phyloP scores from a whole-genome alignment of 2,888 invertebrate genomes.

The Tortricodes alternella region DNA sequence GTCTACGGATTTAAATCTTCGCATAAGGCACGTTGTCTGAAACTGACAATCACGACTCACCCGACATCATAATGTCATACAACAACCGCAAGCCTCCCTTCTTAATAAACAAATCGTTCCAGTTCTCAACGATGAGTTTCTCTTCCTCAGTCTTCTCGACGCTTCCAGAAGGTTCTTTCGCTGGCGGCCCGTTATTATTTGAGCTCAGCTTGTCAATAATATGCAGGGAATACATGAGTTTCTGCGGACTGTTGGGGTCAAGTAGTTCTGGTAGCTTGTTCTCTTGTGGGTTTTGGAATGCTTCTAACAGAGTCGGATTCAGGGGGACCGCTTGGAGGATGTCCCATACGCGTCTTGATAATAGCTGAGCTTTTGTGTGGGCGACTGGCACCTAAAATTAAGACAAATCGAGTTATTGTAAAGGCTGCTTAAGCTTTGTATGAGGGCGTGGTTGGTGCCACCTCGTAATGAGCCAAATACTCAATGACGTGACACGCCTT shows the following conservation, averaged over 20 bases:
- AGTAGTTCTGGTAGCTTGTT: slow-evolving; percentile 88
- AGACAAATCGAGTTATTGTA: background rate
- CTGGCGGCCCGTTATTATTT: slow-evolving; percentile 53
- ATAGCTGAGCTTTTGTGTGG: slow-evolving; percentile 93
- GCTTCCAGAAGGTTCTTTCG: slow-evolving; percentile 53
- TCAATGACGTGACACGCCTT: too few relatives aligned
- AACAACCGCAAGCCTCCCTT: slow-evolving; percentile 94
- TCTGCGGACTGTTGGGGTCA: slow-evolving; percentile 95
- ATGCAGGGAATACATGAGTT: slow-evolving; percentile 96
- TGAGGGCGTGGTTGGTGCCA: too few relatives aligned
- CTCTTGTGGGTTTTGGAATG: slow-evolving; percentile 89
- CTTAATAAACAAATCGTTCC: slow-evolving; percentile 92
- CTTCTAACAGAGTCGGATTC: slow-evolving; percentile 91
- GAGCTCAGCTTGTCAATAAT: slow-evolving; percentile 86
- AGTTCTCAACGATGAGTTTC: slow-evolving; percentile 70
- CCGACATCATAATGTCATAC: slow-evolving; percentile 96
- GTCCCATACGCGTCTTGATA: slow-evolving; percentile 97
- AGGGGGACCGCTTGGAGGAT: slow-evolving; percentile 95
- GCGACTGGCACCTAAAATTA: slow-evolving; percentile 84
- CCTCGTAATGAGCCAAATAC: too few relatives aligned
- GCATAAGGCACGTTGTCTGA: slow-evolving; percentile 27
- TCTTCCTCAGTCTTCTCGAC: slow-evolving; percentile 65
- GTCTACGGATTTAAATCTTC: too few relatives aligned
- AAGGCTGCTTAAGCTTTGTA: too few relatives aligned
- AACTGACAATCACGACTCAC: slow-evolving; percentile 52